phyloP scores from a whole-genome alignment of 2,113 vertebrate genomes.

The Neodon shergylaensis region DNA sequence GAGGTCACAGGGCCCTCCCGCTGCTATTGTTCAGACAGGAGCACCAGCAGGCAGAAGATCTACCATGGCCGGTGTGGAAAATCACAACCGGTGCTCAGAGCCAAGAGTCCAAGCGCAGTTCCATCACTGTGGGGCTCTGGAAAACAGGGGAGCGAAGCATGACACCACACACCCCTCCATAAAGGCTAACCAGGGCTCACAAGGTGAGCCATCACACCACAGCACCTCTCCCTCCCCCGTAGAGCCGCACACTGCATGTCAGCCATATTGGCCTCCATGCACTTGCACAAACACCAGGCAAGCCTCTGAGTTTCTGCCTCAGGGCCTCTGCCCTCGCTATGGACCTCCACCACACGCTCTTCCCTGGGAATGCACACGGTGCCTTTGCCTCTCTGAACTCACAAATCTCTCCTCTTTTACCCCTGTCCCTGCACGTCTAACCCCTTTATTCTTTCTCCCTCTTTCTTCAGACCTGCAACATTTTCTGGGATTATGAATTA shows the following conservation, averaged over 20 bases:
- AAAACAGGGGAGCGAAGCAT: neutral
- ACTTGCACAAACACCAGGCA: neutral
- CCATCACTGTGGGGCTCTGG: neutral
- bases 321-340: neutral
- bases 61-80: neutral
- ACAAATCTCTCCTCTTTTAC: neutral
- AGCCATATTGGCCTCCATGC: neutral
- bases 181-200: neutral
- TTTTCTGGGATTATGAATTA: neutral
- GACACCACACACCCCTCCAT: neutral
- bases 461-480: neutral
- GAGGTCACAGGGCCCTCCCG: neutral
- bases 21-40: neutral
- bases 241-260: too few relatives aligned
- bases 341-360: neutral
- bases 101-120: rapidly evolving
- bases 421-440: too few relatives aligned
- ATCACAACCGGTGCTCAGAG: neutral
- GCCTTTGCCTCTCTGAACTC: neutral
- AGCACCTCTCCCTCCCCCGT: neutral
- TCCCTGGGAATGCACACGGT: neutral
- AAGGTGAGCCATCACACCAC: too few relatives aligned
- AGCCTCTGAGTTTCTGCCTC: neutral
- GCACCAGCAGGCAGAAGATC: neutral
- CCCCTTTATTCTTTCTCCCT: neutral